Percentiles rank a stretch among this genome's conserved stretches.
Evolutionary conservation across 2,797 vertebrate genomes (phyloP).

Genomic region (Gallinago nigripennis): DNA sequence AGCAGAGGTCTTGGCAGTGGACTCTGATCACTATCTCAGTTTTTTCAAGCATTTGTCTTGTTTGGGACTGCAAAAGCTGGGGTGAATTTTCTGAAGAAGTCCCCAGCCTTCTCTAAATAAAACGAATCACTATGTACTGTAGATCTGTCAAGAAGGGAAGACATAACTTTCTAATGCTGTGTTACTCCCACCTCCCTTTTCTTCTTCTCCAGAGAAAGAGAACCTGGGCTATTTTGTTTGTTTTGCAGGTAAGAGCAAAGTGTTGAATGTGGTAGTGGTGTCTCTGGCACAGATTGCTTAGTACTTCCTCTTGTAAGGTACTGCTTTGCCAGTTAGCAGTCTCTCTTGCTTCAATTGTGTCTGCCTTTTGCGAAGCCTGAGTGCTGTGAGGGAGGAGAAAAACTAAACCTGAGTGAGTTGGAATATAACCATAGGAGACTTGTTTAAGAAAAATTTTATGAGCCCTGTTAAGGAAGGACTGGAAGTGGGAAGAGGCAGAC

Average conservation of each 20-base stretch:
- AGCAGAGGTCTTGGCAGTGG: neutral
- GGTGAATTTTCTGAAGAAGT: neutral
- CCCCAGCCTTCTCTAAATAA: neutral
- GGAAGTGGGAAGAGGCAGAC: neutral
- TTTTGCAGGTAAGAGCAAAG: neutral
- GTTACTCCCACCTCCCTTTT: neutral
- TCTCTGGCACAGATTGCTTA: neutral
- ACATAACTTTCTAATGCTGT: neutral
- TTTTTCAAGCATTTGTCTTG: neutral
- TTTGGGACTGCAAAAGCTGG: neutral
- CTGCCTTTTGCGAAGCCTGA: neutral
- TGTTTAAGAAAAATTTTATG: neutral
- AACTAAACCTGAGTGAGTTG: neutral
- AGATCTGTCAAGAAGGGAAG: neutral
- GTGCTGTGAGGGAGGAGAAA: neutral
- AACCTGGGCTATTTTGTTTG: neutral
- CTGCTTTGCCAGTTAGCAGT: neutral
- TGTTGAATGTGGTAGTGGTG: neutral
- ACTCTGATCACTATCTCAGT: neutral
- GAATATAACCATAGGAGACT: neutral
- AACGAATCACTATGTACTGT: neutral
- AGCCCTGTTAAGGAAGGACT: neutral
- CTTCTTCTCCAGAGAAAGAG: neutral
- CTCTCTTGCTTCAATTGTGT: neutral
- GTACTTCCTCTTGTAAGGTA: neutral